These are phyloP conservation scores for Austrofundulus limnaeus DNA, from an alignment of 2,113 vertebrate genomes.

Conservation along the genomic window DNA sequence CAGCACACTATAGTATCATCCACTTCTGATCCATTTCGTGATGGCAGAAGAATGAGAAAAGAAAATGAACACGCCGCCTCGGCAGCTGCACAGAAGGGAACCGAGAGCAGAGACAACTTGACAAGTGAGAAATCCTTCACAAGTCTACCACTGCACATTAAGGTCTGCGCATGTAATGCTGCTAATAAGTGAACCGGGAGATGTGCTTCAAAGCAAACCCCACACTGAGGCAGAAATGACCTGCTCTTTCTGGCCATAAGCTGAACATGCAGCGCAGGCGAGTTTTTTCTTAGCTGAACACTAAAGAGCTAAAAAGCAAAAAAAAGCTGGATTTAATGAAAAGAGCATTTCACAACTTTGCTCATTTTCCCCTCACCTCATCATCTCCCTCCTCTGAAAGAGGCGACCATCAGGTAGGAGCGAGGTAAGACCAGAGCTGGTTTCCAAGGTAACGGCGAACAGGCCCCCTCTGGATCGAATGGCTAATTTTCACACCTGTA, in stretches of 20 bases:
- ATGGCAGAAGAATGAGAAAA: slow-evolving; percentile 47
- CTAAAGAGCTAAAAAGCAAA: not conserved
- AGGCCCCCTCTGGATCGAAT: slow-evolving; percentile 38
- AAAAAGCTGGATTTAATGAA: not conserved
- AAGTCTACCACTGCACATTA: slow-evolving; percentile 6
- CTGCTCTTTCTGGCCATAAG: not conserved
- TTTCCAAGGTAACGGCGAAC: slow-evolving; percentile 68
- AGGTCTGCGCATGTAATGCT: not conserved
- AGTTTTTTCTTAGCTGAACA: slow-evolving; percentile 4
- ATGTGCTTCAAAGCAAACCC: not conserved
- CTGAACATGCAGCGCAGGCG: not conserved
- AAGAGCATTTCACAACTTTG: slow-evolving; percentile 11
- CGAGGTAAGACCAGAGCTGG: slow-evolving; percentile 47
- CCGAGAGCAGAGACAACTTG: slow-evolving; percentile 13
- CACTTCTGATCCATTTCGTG: slow-evolving; percentile 53
- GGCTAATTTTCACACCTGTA: slow-evolving; percentile 61
- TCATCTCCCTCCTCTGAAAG: slow-evolving; percentile 9
- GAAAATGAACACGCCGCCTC: slow-evolving; percentile 45
- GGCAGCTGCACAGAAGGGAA: slow-evolving; percentile 23
- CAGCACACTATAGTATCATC: slow-evolving; percentile 53
- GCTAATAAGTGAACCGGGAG: not conserved
- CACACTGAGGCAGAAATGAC: not conserved
- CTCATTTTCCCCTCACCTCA: slow-evolving; percentile 15
- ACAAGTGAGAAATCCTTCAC: slow-evolving; percentile 2
- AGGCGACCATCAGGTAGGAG: slow-evolving; percentile 40